phyloP scores from a whole-genome alignment of 30 jellyfish, hydroid and myxozoan genomes.

The Chironex yamaguchii region DNA sequence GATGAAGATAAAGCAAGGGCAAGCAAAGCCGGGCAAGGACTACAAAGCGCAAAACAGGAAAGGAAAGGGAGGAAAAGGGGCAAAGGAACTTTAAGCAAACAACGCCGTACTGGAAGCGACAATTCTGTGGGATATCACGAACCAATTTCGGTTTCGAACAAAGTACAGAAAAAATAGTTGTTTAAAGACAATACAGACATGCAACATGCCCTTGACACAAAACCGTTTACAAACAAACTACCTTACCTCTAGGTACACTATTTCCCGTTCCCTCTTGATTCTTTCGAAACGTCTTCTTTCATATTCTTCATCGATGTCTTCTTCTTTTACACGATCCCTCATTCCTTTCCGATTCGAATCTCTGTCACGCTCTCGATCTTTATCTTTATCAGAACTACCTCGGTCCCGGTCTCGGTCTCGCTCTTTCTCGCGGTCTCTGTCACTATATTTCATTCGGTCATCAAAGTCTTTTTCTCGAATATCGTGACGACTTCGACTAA shows the following conservation, averaged over 20 bases:
- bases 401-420: conserved; percentile 81
- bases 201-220: too few relatives aligned
- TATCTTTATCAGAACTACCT: conserved; percentile 82
- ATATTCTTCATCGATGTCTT: conserved; percentile 87
- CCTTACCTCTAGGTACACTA: conserved; percentile 77
- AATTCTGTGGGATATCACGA: too few relatives aligned
- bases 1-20: neutral
- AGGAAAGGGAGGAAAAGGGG: too few relatives aligned
- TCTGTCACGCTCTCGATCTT: conserved; percentile 74
- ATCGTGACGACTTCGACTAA: conserved; percentile 1
- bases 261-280: conserved; percentile 81
- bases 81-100: too few relatives aligned
- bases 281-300: conserved; percentile 92
- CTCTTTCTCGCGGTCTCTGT: conserved; percentile 85
- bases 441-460: conserved; percentile 51
- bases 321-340: conserved; percentile 45
- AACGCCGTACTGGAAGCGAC: too few relatives aligned
- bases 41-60: neutral
- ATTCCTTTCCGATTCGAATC: conserved; percentile 75
- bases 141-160: too few relatives aligned
- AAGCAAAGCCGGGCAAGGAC: neutral
- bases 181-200: too few relatives aligned
- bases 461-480: conserved; percentile 61
- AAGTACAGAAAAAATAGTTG: too few relatives aligned
- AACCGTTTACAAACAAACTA: too few relatives aligned